Percentiles rank a stretch among this genome's conserved stretches.
phyloP scores from a whole-genome alignment of 2,888 invertebrate species.

The Linyphia triangularis region DNA sequence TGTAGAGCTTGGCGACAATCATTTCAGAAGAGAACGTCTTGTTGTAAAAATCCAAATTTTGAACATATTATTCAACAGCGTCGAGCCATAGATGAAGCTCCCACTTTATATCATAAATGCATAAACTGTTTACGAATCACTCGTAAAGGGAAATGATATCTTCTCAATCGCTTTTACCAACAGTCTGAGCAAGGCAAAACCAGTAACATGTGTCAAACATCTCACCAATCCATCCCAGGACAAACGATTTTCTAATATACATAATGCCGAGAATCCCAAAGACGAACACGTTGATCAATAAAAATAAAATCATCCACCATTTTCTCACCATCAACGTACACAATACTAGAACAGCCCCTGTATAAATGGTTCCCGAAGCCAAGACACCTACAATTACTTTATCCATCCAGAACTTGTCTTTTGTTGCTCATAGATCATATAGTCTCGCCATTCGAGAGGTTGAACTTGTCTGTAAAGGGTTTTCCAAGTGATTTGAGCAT shows the following conservation, averaged over 20 bases:
- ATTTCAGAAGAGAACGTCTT: too few relatives aligned
- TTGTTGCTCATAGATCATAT: background rate
- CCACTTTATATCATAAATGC: too few relatives aligned
- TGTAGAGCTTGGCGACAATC: too few relatives aligned
- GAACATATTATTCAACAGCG: too few relatives aligned
- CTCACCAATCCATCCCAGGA: background rate
- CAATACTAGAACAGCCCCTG: background rate
- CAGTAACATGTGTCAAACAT: background rate
- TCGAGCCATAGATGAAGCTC: too few relatives aligned
- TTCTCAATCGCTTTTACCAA: too few relatives aligned
- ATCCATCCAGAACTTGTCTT: constrained; percentile 12
- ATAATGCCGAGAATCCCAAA: background rate
- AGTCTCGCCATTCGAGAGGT: background rate
- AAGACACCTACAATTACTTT: background rate
- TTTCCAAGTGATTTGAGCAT: background rate
- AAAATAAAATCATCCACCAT: background rate
- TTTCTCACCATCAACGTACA: background rate
- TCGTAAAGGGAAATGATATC: too few relatives aligned
- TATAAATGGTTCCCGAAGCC: background rate
- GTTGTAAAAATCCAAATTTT: too few relatives aligned
- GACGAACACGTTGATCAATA: background rate
- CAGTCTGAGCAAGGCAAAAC: too few relatives aligned
- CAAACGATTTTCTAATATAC: background rate
- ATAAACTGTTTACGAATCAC: too few relatives aligned
- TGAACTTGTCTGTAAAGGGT: background rate